These are phyloP conservation scores for Microchrysa polita DNA, from an alignment of 2,888 invertebrate genomes.

Conservation along the genomic window DNA sequence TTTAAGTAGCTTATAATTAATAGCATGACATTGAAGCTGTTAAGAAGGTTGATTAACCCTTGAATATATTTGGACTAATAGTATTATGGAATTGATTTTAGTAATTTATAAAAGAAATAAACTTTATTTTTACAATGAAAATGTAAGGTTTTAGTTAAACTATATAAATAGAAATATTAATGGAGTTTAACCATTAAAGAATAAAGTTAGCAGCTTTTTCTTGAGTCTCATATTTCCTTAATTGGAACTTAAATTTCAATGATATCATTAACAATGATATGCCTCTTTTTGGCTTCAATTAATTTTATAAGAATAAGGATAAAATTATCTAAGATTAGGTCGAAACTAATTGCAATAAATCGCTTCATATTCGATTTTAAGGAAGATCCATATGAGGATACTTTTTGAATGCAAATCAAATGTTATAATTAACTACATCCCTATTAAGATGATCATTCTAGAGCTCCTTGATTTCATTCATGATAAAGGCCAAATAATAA, in stretches of 20 bases:
- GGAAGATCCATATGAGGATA: slow-evolving; percentile 61
- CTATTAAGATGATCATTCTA: slow-evolving; percentile 66
- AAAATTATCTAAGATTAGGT: slow-evolving; percentile 31
- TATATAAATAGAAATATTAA: slow-evolving; percentile 71
- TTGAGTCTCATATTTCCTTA: slow-evolving; percentile 68
- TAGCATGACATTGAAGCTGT: slow-evolving; percentile 63
- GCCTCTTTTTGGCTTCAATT: slow-evolving; percentile 66
- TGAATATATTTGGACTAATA: neutral
- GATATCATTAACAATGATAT: slow-evolving; percentile 73
- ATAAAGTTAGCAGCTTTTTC: slow-evolving; percentile 74
- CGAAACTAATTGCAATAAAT: slow-evolving; percentile 67
- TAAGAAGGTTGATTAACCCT: slow-evolving; percentile 54
- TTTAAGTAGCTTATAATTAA: slow-evolving; percentile 60
- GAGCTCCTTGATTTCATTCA: slow-evolving; percentile 71
- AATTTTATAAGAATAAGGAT: slow-evolving; percentile 33
- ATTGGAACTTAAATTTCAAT: slow-evolving; percentile 67
- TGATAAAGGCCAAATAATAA: slow-evolving; percentile 64
- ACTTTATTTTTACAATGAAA: slow-evolving; percentile 72
- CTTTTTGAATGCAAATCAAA: slow-evolving; percentile 66
- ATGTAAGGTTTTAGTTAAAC: slow-evolving; percentile 74
- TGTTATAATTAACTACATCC: slow-evolving; percentile 66
- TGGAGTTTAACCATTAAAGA: slow-evolving; percentile 65
- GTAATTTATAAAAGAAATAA: slow-evolving; percentile 55
- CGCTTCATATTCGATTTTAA: slow-evolving; percentile 65
- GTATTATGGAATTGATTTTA: slow-evolving; percentile 51